Evolutionary conservation across 2,888 invertebrate genomes (phyloP).

Genomic region (Drosophila koepferae): DNA sequence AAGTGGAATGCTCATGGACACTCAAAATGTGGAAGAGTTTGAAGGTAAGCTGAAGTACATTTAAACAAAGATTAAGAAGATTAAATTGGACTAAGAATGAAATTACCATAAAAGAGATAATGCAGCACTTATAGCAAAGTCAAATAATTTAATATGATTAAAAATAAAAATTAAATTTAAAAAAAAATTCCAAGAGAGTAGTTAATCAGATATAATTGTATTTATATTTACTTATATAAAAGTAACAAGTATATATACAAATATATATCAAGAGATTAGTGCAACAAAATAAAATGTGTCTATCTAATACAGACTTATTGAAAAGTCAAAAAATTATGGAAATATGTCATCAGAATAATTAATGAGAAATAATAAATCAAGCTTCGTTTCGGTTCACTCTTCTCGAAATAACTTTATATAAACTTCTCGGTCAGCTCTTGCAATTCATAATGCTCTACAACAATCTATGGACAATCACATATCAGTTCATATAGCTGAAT

Average conservation of each 20-base stretch:
- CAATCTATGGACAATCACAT: background rate
- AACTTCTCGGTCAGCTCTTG: background rate
- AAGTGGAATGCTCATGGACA: constrained; percentile 14
- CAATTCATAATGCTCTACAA: background rate
- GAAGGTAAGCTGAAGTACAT: background rate
- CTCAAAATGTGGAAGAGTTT: constrained; percentile 6
- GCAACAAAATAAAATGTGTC: too few species aligned
- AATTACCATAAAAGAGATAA: background rate
- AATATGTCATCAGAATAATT: too few species aligned
- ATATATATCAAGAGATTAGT: too few species aligned
- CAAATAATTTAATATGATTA: background rate
- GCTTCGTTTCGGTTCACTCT: accelerated
- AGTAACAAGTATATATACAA: too few species aligned
- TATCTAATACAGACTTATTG: too few species aligned
- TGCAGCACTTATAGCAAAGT: background rate
- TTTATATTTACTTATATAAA: too few species aligned
- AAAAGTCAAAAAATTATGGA: too few species aligned
- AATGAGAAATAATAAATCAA: background rate
- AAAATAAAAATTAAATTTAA: too few species aligned
- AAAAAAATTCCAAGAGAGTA: too few species aligned
- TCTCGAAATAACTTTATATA: background rate
- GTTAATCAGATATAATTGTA: too few species aligned
- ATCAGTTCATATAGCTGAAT: background rate
- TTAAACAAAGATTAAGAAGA: background rate
- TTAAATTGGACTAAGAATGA: background rate